Conservation (phyloP, 2,113 vertebrate species). For the Bujurquina vittata region DNA sequence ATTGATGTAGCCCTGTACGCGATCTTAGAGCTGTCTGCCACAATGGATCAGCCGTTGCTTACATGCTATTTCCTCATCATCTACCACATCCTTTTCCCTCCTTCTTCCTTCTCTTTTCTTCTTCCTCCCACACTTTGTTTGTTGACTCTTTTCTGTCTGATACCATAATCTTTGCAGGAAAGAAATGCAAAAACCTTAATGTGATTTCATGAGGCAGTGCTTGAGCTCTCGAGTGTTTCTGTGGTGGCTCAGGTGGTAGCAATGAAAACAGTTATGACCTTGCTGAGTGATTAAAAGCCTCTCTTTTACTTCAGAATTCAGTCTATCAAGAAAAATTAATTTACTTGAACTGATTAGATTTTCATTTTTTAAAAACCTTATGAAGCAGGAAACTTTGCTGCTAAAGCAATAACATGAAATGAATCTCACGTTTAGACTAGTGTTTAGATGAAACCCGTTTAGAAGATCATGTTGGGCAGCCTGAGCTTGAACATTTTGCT, state of each 20-base stretch:
- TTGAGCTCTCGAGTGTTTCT: not conserved
- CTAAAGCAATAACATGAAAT: not conserved
- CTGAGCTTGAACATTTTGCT: not conserved
- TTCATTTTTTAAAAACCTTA: not conserved
- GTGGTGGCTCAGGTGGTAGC: slow-evolving; percentile 12
- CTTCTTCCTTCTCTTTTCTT: not conserved
- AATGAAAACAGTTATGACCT: not conserved
- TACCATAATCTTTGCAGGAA: not conserved
- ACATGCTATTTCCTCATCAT: slow-evolving; percentile 22
- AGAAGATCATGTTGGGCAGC: not conserved
- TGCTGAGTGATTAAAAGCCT: not conserved
- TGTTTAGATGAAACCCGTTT: not conserved
- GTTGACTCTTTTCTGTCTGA: not conserved
- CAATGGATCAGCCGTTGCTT: slow-evolving; percentile 21
- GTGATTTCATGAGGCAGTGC: slow-evolving; percentile 1
- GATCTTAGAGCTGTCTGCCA: slow-evolving; percentile 23
- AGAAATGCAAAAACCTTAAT: slow-evolving; percentile 4
- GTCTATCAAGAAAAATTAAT: not conserved
- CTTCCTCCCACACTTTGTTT: slow-evolving; percentile 1
- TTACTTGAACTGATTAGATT: not conserved
- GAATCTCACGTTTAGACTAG: not conserved
- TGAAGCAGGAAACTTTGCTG: not conserved
- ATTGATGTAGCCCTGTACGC: slow-evolving; percentile 38
- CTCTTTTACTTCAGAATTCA: slow-evolving; percentile 5
- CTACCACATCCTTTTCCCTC: slow-evolving; percentile 5